Base-by-base conservation (phyloP, 2,888 invertebrate species). In the Rotaria sp. region DNA sequence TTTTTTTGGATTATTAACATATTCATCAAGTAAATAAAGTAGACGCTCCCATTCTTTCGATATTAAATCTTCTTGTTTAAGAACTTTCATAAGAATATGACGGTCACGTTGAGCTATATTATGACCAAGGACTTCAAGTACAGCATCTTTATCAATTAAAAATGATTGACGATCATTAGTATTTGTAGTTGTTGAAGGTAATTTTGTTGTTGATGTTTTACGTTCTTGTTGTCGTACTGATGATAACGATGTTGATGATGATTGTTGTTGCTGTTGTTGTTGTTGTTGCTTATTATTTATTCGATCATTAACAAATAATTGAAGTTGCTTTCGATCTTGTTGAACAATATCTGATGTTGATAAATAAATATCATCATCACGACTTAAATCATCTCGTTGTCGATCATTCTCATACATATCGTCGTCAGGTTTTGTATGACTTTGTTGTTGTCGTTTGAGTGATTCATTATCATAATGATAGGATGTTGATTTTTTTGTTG, bases 31-130 rank as follows among this genome's bases (percentile, higher is more conserved):
- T 41, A 80, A 26, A 80, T 18, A 80, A 13, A 80, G 26, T 80
- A 80, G n/a, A 45, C 80, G 80, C 45, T 80, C 45, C 80, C 80
- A 80, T 80, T 80, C 80, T 80, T 80, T 80, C 3, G 80, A 80
- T 45, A 45, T 15, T 10, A 80, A 15, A 80, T 80, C 80, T 80
- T 80, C 80, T 45, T 80, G 80, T 80, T 80, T 80, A n/a, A 80
- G 45, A 45, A 80, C 80, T 80, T 80, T 80, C 80, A 80, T 80
- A 10, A 80, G 41, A n/a, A 80, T 80, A 45, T 80, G 80, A n/a
- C 80, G 80, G 45, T 80, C 80, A 45, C 80, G 80, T 80, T 80
- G 80, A 0, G 45, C 41, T 8, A 80, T 80, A n/a, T 45, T 80
- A 45, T 80, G 80, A n/a, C 80, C 80, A 45, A 80, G 45, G 1